Conservation (phyloP, 2,888 invertebrate genomes). For the Rotaria socialis region DNA sequence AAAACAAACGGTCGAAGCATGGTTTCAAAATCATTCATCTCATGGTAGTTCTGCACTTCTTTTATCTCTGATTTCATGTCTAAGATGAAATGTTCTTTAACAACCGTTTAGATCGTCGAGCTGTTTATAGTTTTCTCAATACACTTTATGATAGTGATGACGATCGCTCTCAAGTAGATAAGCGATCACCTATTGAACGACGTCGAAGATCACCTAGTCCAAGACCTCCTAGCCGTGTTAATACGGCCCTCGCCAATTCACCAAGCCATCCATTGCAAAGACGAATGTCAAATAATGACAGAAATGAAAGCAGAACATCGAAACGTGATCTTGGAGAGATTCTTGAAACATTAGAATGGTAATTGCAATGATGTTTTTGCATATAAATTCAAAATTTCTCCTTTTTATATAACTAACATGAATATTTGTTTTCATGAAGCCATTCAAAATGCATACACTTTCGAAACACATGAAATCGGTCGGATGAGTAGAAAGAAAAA, state of each 20-base stretch:
- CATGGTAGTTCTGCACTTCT: background rate
- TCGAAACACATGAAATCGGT: background rate
- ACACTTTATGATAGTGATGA: background rate
- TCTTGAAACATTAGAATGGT: constrained; percentile 29
- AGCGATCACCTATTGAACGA: background rate
- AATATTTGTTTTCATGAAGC: background rate
- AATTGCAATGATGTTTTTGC: background rate
- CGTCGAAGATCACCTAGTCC: background rate
- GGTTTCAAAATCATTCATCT: background rate
- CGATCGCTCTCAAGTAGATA: background rate
- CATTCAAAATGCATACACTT: background rate
- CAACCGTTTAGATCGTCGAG: constrained; percentile 9
- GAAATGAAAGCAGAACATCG: background rate
- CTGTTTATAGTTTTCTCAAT: constrained; percentile 26
- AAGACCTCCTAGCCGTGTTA: background rate
- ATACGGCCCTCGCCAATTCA: background rate
- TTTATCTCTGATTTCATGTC: background rate
- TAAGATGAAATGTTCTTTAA: background rate
- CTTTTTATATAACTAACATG: background rate
- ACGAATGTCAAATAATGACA: background rate
- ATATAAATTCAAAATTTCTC: background rate
- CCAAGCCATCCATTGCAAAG: background rate
- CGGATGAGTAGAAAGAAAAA: background rate
- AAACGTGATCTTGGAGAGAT: constrained; percentile 27
- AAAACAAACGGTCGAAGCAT: background rate